Evolutionary conservation across 2,888 invertebrate genomes (phyloP).

Genomic region (Adela reaumurella): DNA sequence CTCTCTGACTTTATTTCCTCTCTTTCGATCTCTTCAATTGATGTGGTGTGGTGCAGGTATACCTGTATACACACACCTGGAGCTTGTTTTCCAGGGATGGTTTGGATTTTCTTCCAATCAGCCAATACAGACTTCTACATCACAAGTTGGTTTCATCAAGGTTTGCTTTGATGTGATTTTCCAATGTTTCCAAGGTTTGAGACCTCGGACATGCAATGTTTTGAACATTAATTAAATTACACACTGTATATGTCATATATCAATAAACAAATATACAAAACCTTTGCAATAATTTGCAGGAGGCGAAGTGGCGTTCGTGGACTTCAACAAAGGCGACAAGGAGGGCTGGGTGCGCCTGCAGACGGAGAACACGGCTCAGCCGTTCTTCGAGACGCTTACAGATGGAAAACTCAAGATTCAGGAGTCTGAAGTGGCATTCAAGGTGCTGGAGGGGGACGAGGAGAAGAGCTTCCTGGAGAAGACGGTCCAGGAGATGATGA

Average conservation of each 20-base stretch:
- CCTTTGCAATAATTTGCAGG: constrained; percentile 23
- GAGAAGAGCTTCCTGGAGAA: constrained; percentile 64
- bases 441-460: constrained; percentile 67
- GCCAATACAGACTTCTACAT: too few relatives aligned
- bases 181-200: too few relatives aligned
- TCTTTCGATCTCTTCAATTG: too few relatives aligned
- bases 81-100: too few relatives aligned
- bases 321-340: constrained; percentile 69
- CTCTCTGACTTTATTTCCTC: too few relatives aligned
- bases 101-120: too few relatives aligned
- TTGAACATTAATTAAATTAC: constrained; percentile 9
- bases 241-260: constrained; percentile 7
- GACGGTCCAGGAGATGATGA: constrained; percentile 59
- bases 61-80: too few relatives aligned
- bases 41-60: too few relatives aligned
- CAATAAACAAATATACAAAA: too few relatives aligned
- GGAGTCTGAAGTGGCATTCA: constrained; percentile 49
- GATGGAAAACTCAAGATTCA: constrained; percentile 58
- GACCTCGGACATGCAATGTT: too few relatives aligned
- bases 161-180: too few relatives aligned
- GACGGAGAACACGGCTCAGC: constrained; percentile 66
- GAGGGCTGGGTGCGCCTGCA: constrained; percentile 71
- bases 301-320: constrained; percentile 67
- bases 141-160: too few relatives aligned
- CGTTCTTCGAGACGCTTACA: constrained; percentile 59